Percentiles rank a stretch among this genome's conserved stretches.
Evolutionary conservation across 2,113 vertebrate species (phyloP).

Genomic region (Agapornis roseicollis): DNA sequence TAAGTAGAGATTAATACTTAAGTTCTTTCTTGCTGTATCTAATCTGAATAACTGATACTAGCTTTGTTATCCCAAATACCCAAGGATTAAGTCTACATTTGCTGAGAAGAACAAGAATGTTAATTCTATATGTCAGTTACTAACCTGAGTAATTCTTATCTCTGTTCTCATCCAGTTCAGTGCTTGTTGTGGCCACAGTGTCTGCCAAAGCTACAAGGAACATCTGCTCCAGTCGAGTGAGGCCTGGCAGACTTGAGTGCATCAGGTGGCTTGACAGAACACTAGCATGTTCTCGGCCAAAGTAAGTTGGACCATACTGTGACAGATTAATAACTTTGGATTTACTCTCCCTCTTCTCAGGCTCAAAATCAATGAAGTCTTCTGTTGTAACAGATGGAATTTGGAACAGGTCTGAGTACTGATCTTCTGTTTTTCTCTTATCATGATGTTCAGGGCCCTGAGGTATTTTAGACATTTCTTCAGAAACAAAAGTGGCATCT

Average conservation of each 20-base stretch:
- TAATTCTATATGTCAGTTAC: neutral
- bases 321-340: constrained; percentile 96
- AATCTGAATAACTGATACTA: neutral
- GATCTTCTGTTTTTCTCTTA: constrained; percentile 83
- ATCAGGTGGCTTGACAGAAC: constrained; percentile 97
- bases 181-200: constrained; percentile 94
- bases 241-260: constrained; percentile 96
- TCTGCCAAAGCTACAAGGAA: constrained; percentile 96
- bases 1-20: neutral
- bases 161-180: constrained; percentile 88
- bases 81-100: neutral
- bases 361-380: constrained; percentile 91
- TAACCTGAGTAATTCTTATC: constrained; percentile 91
- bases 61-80: neutral
- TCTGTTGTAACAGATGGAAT: constrained; percentile 87
- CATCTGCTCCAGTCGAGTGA: constrained; percentile 98
- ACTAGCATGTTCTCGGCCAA: constrained; percentile 94
- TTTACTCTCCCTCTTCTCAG: constrained; percentile 91
- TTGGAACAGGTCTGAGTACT: constrained; percentile 94
- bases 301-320: constrained; percentile 93
- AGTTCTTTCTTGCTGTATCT: neutral
- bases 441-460: constrained; percentile 76
- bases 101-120: neutral
- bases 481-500: constrained; percentile 84
- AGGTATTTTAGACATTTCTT: constrained; percentile 82